Evolutionary conservation across 2,888 invertebrate species (phyloP), one percentile per base, ranked within the genome.

Genomic region (Epistrophe grossulariae): DNA sequence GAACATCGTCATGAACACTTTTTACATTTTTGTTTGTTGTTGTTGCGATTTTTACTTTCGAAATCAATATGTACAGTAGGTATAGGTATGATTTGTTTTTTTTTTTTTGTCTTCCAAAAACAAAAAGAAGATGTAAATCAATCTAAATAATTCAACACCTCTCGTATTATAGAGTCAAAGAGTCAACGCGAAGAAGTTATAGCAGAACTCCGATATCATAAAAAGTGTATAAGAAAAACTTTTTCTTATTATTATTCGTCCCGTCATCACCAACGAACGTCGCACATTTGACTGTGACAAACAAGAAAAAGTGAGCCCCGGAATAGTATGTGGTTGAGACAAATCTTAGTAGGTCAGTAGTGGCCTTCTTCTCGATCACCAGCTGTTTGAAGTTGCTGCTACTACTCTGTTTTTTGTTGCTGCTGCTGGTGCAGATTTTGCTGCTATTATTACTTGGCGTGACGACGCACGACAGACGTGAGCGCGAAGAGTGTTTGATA

Each of bases 341-440:
- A 73, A 74, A 80, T 60, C 89, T 91, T 92, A 91, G 92, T 92
- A 91, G 92, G 92, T 92, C 92, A 92, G 92, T 92, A 91, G 92
- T 92, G 91, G 91, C 90, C 90, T 89, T 88, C 83, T 88, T 79
- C 84, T 73, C 83, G 68, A 52, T 83, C 72, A 80, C 76, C 79
- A 72, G 77, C 74, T 89, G 89, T 79, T 88, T 71, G n/a, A n/a
- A n/a, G 80, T 82, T 84, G 84, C 80, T 88, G 88, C 80, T 79
- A 88, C 74, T 81, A 88, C 74, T 81, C 77, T 68, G 79, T 68
- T 89, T 88, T 73, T 24, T 24, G 24, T 24, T 84, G 72, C 82
- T 88, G 70, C 48, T 62, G 88, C 71, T 85, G 81, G 77, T 85
- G 85, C 77, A 82, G 89, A 52, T 83, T 81, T 84, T 55, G 80